phyloP scores from a whole-genome alignment of 2,888 invertebrate genomes.

The Caenorhabditis sp. region DNA sequence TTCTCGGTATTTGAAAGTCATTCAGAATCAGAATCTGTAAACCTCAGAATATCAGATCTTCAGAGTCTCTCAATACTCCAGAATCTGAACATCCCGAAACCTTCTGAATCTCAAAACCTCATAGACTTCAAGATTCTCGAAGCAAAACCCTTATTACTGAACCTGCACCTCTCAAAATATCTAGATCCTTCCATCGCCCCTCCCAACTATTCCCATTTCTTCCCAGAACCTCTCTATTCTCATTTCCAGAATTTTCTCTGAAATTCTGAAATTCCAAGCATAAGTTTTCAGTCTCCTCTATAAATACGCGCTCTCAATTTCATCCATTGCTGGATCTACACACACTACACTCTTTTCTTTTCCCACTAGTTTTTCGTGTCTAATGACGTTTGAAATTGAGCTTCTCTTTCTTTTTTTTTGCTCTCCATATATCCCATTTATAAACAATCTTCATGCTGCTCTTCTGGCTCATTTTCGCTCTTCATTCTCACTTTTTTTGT shows the following conservation, averaged over 20 bases:
- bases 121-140: neutral
- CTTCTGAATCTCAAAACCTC: neutral
- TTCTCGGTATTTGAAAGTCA: too few relatives aligned
- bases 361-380: neutral
- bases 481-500: too few relatives aligned
- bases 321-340: neutral
- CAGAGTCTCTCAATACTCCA: neutral
- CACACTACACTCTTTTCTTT: neutral
- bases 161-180: too few relatives aligned
- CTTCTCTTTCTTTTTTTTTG: neutral
- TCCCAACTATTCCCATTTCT: too few relatives aligned
- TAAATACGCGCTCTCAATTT: neutral
- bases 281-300: neutral
- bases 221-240: too few relatives aligned
- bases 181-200: too few relatives aligned
- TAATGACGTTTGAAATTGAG: slow-evolving; percentile 54
- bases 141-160: too few relatives aligned
- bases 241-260: too few relatives aligned
- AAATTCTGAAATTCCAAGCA: too few relatives aligned
- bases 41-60: neutral
- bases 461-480: slow-evolving; percentile 1
- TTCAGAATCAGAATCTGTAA: neutral
- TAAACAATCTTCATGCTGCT: slow-evolving; percentile 36
- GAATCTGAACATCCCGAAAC: neutral
- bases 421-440: slow-evolving; percentile 26